Conservation (phyloP, 92 coral and sea anemone species). For the Virgularia gustaviana region DNA sequence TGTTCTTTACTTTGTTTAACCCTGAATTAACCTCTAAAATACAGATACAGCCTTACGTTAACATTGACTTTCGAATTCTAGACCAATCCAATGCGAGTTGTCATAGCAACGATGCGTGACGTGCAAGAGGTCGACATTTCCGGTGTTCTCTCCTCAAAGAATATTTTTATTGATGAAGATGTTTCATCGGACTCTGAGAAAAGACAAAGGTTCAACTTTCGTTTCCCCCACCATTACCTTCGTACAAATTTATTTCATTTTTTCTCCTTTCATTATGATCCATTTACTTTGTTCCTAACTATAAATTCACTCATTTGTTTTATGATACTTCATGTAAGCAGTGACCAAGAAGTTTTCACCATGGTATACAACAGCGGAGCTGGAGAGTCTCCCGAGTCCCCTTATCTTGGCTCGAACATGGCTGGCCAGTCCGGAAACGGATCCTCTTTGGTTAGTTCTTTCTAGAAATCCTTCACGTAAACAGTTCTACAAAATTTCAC, state of each 20-base stretch:
- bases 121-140: conserved; percentile 92
- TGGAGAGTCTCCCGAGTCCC: conserved; percentile 51
- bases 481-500: neutral
- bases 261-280: neutral
- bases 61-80: neutral
- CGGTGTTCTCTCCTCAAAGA: conserved; percentile 41
- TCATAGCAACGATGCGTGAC: conserved; percentile 82
- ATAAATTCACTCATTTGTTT: neutral
- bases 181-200: conserved; percentile 61
- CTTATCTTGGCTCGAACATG: conserved; percentile 42
- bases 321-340: too few relatives aligned
- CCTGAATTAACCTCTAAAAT: too few relatives aligned
- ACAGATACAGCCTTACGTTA: too few relatives aligned
- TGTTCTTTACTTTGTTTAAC: too few relatives aligned
- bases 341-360: conserved; percentile 60
- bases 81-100: conserved; percentile 87
- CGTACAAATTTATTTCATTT: neutral
- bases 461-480: neutral
- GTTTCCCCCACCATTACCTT: neutral
- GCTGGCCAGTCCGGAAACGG: conserved; percentile 58
- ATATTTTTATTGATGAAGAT: conserved; percentile 52
- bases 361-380: conserved; percentile 38
- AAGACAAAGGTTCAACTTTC: conserved; percentile 41
- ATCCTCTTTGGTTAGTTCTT: conserved; percentile 39
- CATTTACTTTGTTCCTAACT: neutral